Percentiles rank a stretch among this genome's conserved stretches.
Evolutionary conservation across 2,113 vertebrate species (phyloP).

Genomic region (Pomatostomus ruficeps): DNA sequence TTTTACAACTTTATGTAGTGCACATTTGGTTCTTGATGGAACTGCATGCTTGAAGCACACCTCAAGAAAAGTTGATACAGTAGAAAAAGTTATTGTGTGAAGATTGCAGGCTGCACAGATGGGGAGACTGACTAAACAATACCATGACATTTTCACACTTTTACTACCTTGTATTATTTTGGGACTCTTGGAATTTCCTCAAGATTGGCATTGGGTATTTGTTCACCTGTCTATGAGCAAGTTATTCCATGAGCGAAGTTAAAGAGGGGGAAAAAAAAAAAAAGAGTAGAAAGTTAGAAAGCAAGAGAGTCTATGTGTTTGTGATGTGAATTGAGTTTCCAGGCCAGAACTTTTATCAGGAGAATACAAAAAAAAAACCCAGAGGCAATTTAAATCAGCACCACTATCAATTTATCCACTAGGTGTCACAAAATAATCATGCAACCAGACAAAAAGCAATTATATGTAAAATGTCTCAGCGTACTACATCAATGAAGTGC

Average conservation of each 20-base stretch:
- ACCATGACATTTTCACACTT: rapidly evolving
- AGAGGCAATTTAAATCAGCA: background rate
- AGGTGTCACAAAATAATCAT: constrained; percentile 62
- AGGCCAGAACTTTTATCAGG: background rate
- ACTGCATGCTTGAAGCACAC: background rate
- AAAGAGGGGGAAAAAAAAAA: background rate
- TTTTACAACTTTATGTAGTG: background rate
- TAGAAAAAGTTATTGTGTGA: background rate
- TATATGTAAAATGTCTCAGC: background rate
- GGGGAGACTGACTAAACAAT: background rate
- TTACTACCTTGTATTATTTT: background rate
- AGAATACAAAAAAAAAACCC: background rate
- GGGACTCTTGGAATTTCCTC: background rate
- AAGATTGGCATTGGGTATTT: background rate
- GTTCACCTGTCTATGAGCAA: background rate
- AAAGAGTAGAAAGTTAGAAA: background rate
- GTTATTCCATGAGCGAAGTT: background rate
- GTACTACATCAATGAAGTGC: constrained; percentile 33
- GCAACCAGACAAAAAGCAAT: constrained; percentile 31
- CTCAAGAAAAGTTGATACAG: background rate
- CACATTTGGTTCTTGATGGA: background rate
- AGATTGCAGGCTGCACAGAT: background rate
- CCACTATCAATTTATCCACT: constrained; percentile 48
- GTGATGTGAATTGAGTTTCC: background rate
- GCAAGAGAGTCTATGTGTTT: background rate